Evolutionary conservation across 2,797 vertebrate species (phyloP), one percentile per base, ranked within the genome.

Genomic region (Macropodus opercularis): DNA sequence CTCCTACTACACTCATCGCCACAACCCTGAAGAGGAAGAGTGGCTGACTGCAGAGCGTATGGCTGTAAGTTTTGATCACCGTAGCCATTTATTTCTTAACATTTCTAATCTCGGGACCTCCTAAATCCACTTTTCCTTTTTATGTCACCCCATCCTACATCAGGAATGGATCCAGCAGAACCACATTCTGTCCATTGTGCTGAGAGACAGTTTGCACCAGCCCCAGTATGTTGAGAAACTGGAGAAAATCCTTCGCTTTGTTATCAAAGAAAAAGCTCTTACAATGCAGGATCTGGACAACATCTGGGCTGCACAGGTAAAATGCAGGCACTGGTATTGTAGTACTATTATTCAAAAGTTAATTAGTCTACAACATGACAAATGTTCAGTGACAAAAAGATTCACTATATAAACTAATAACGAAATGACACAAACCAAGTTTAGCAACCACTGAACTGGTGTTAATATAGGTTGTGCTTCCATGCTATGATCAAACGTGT

Each of bases 131-230:
- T 19, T 52, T 3, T 49, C 21, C 22, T 44, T 18, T 52, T 21
- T 21, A 12, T 64, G 32, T 72, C 3, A 27, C 4, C 15, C 40
- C 21, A 13, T 36, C 57, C 51, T 72, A 77, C 75, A 75, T 14
- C 69, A 99, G 98, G 97, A 99, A 84, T 99, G 97, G 98, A 99
- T 99, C 90, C 98, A 99, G 77, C 97, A 99, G 89, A 99, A 99
- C 89, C 97, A 97, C 81, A 99, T 99, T 79, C 92, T 99, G 78
- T 99, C 98, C 49, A 99, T 99, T 80, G 98, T 99, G 54, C 90
- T 99, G 79, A 91, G 97, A 75, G 98, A 99, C 89, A 99, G 97
- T 88, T 94, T 99, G 87, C 98, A 99, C 91, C 98, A 99, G 80
- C 98, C 98, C 10, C 98, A 99, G 27, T 99, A 99, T 58, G 98